phyloP scores from a whole-genome alignment of 2,888 invertebrate species.

The Globia sparganii region DNA sequence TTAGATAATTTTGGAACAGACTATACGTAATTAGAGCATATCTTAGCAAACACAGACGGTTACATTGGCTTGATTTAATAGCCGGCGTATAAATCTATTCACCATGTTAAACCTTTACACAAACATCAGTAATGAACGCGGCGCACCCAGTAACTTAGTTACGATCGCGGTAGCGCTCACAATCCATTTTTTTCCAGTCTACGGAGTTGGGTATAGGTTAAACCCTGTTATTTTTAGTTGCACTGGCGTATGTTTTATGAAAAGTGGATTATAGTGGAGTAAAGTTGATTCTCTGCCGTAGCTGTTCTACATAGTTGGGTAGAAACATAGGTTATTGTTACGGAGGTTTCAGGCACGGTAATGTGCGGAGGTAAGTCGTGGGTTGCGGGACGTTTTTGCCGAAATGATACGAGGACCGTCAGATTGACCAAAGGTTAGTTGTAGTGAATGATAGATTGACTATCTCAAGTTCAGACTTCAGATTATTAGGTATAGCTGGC shows the following conservation, averaged over 20 bases:
- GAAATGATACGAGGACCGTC: not conserved
- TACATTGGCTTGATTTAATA: slow-evolving; percentile 78
- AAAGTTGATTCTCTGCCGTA: too few species aligned
- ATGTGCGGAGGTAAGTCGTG: too few species aligned
- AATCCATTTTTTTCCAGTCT: slow-evolving; percentile 67
- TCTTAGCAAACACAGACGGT: slow-evolving; percentile 76
- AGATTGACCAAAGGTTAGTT: not conserved
- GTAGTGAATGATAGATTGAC: not conserved
- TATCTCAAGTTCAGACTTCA: not conserved
- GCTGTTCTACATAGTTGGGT: too few species aligned
- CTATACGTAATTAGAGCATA: slow-evolving; percentile 37
- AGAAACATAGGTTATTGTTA: not conserved
- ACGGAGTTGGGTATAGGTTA: slow-evolving; percentile 25
- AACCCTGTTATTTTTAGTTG: slow-evolving; percentile 46
- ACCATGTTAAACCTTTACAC: slow-evolving; percentile 79
- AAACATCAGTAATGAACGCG: slow-evolving; percentile 85
- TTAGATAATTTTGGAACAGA: not conserved
- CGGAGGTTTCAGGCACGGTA: not conserved
- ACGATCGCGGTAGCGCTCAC: slow-evolving; percentile 76
- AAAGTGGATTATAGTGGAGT: too few species aligned
- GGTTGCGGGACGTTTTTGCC: not conserved
- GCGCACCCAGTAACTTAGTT: slow-evolving; percentile 78
- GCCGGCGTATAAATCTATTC: slow-evolving; percentile 79
- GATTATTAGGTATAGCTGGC: not conserved
- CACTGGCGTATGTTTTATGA: not conserved